Percentiles rank a stretch among this genome's conserved stretches.
These are phyloP conservation scores for Ispidina lecontei DNA, from an alignment of 2,797 vertebrate species.

Conservation along the genomic window DNA sequence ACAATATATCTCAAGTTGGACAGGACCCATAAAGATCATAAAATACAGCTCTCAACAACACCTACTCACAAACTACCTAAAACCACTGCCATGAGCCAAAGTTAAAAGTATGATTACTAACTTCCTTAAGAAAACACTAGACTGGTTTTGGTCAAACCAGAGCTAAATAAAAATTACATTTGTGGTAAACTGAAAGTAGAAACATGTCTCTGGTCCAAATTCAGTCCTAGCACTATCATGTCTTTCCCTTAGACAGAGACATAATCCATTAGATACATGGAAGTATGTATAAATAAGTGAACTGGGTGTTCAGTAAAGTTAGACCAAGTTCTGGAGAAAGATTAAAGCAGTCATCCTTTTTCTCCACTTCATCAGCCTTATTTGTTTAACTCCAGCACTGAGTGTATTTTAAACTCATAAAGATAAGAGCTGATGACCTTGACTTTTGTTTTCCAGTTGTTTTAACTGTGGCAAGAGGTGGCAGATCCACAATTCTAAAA, in stretches of 20 bases:
- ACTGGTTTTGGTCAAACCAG: conserved; percentile 14
- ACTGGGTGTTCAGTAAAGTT: neutral
- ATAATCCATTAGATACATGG: neutral
- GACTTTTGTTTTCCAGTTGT: neutral
- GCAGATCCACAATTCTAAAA: neutral
- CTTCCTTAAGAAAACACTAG: conserved; percentile 43
- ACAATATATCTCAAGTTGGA: neutral
- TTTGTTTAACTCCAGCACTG: neutral
- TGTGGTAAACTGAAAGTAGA: conserved; percentile 55
- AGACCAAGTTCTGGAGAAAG: neutral
- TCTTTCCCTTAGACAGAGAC: neutral
- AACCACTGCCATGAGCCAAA: neutral
- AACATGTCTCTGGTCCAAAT: conserved; percentile 2
- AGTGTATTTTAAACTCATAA: neutral
- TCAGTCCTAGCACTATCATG: neutral
- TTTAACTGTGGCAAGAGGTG: neutral
- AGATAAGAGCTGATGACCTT: neutral
- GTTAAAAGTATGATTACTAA: conserved; percentile 46
- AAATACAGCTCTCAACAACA: neutral
- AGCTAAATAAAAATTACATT: conserved; percentile 34
- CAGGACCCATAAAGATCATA: neutral
- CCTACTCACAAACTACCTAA: neutral
- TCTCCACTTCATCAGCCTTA: neutral
- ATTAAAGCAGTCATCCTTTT: neutral
- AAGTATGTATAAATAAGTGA: neutral